phyloP scores from a whole-genome alignment of 2,797 vertebrate genomes.

The Eurystomus glaucurus region DNA sequence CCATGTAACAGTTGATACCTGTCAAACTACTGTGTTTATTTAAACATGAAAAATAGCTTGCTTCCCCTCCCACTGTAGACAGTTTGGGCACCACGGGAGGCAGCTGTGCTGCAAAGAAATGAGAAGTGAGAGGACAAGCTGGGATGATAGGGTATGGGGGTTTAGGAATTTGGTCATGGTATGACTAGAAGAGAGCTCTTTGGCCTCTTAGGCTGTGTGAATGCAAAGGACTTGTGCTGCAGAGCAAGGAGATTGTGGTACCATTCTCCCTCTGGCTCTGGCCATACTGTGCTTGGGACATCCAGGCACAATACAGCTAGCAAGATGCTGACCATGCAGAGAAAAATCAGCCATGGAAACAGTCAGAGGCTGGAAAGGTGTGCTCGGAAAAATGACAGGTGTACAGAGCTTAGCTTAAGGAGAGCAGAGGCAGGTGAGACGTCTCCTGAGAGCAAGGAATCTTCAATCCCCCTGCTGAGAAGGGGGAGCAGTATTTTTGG shows the following conservation, averaged over 20 bases:
- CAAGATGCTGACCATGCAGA: neutral
- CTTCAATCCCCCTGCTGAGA: neutral
- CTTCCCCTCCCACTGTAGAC: neutral
- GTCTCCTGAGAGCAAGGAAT: neutral
- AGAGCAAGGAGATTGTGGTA: neutral
- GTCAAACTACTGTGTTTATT: neutral
- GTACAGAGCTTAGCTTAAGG: neutral
- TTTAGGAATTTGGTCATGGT: fast-evolving
- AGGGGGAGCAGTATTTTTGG: neutral
- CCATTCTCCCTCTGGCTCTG: neutral
- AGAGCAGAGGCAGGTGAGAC: neutral
- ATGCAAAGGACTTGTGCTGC: neutral
- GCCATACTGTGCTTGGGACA: fast-evolving
- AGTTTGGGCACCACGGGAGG: neutral
- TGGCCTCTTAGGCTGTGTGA: neutral
- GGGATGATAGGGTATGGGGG: neutral
- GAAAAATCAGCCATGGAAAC: neutral
- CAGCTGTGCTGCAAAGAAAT: neutral
- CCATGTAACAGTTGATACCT: neutral
- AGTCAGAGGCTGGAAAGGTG: neutral
- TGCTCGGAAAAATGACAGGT: neutral
- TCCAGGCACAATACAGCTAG: neutral
- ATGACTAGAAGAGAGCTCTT: neutral
- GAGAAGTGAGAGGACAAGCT: neutral
- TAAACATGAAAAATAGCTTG: neutral